Conservation (phyloP, 2,797 vertebrate genomes). For the Protosalanx chinensis region DNA sequence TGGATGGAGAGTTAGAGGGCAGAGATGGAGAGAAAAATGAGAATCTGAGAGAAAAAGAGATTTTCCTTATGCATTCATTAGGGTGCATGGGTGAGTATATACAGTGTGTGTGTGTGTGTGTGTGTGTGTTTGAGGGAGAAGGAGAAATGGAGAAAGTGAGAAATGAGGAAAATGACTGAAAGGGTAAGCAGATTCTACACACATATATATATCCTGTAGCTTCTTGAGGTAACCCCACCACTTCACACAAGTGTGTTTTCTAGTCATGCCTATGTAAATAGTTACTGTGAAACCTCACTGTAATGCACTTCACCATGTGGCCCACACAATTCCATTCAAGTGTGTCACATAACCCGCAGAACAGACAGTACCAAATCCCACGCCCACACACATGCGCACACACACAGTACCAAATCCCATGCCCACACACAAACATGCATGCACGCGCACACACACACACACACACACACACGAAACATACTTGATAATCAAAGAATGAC, state of each 20-base stretch:
- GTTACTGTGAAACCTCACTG: not conserved
- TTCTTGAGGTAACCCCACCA: constrained; percentile 15
- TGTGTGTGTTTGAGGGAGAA: constrained; percentile 18
- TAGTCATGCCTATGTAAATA: constrained; percentile 38
- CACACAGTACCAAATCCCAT: too few species aligned
- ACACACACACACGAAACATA: not conserved
- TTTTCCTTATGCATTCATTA: too few species aligned
- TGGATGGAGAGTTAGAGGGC: constrained; percentile 17
- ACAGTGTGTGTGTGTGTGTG: constrained; percentile 15
- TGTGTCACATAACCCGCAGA: not conserved
- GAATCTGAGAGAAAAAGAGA: not conserved
- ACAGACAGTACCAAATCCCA: not conserved
- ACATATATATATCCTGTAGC: not conserved
- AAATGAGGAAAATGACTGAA: not conserved
- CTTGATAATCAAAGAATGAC: not conserved
- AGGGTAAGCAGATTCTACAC: constrained; percentile 12
- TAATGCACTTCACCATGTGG: constrained; percentile 11
- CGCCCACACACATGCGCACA: not conserved
- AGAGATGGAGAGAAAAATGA: constrained; percentile 34
- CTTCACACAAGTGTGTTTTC: constrained; percentile 48
- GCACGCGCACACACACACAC: not conserved
- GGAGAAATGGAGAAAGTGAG: not conserved
- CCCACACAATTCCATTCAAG: not conserved
- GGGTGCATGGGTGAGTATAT: not conserved
- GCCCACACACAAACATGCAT: too few species aligned